A percentile compares a stretch with the other conserved stretches of the same genome.
phyloP scores from a whole-genome alignment of 2,113 vertebrate species.

The Bubalus kerabau region DNA sequence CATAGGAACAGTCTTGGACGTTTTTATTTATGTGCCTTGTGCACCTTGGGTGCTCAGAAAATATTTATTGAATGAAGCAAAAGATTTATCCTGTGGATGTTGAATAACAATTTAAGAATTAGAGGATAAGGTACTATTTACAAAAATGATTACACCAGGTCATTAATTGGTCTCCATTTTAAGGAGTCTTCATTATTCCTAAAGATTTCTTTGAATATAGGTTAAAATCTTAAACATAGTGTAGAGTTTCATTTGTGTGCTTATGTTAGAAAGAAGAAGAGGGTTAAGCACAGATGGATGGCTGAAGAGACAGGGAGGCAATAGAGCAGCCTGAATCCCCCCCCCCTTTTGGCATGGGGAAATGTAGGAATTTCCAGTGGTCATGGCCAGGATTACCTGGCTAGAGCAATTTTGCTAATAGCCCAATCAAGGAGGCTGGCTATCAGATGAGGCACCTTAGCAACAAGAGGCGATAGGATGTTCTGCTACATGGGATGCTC shows the following conservation, averaged over 20 bases:
- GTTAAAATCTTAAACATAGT: neutral
- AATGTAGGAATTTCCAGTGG: neutral
- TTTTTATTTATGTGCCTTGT: neutral
- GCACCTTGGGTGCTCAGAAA: neutral
- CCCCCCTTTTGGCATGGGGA: neutral
- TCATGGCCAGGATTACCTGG: neutral
- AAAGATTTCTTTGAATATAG: neutral
- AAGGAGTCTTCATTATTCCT: neutral
- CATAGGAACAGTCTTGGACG: neutral
- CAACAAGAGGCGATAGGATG: neutral
- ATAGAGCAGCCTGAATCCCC: neutral
- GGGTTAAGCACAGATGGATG: neutral
- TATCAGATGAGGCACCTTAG: neutral
- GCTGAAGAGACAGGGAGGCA: neutral
- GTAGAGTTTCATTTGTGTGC: neutral
- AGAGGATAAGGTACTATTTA: neutral
- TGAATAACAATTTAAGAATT: neutral
- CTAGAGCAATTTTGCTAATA: neutral
- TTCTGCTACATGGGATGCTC: neutral
- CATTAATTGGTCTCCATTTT: neutral
- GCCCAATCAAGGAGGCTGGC: neutral
- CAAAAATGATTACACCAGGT: neutral
- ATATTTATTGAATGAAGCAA: neutral
- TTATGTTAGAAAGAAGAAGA: neutral
- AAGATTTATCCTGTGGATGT: neutral